These are phyloP conservation scores for Augochlorella aurata DNA, from an alignment of 2,888 invertebrate genomes.

Conservation along the genomic window DNA sequence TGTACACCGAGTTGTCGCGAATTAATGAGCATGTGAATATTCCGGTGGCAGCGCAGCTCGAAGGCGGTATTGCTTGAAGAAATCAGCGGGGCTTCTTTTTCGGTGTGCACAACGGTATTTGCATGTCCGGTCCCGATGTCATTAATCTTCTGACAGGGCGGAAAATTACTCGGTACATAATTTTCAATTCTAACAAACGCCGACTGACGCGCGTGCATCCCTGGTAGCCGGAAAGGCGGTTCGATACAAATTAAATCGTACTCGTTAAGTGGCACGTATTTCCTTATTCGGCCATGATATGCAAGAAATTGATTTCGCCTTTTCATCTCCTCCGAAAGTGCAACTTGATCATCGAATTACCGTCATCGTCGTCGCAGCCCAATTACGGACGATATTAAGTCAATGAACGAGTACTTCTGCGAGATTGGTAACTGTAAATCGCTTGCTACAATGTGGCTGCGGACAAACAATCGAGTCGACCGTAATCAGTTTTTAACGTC, in stretches of 20 bases:
- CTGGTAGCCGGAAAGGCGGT: not conserved
- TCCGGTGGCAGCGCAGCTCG: not conserved
- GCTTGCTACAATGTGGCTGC: constrained; percentile 11
- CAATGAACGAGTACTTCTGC: constrained; percentile 14
- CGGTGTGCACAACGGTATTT: constrained; percentile 29
- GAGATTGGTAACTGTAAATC: constrained; percentile 22
- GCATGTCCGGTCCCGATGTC: constrained; percentile 16
- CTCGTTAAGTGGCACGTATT: not conserved
- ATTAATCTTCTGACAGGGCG: constrained; percentile 24
- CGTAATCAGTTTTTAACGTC: constrained; percentile 33
- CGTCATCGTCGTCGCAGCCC: constrained; percentile 8
- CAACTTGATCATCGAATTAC: not conserved
- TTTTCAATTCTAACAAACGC: constrained; percentile 42
- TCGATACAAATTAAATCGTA: constrained; percentile 30
- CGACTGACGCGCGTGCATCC: not conserved
- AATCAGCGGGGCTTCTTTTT: constrained; percentile 18
- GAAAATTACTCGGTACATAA: constrained; percentile 41
- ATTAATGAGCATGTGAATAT: not conserved
- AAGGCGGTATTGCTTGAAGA: constrained; percentile 6
- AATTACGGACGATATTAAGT: constrained; percentile 38
- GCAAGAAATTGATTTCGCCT: constrained; percentile 12
- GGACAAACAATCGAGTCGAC: constrained; percentile 24
- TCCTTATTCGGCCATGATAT: not conserved
- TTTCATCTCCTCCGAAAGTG: not conserved
- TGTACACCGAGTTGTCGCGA: not conserved